These are phyloP conservation scores for Pterocles gutturalis DNA, from an alignment of 2,113 vertebrate species.

Conservation along the genomic window DNA sequence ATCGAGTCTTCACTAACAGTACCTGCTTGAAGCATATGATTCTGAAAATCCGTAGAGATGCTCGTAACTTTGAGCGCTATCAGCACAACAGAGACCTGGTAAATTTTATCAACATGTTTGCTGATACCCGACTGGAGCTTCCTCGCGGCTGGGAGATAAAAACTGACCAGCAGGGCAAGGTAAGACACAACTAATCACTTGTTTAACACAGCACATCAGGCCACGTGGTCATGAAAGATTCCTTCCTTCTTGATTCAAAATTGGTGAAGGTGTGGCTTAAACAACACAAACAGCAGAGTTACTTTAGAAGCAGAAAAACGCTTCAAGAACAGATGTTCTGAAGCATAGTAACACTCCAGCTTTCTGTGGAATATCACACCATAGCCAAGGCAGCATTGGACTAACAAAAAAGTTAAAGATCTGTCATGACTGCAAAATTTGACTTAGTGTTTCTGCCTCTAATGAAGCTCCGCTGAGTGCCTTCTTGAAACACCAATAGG, in stretches of 20 bases:
- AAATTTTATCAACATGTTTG: constrained; percentile 97
- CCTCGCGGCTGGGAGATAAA: constrained; percentile 98
- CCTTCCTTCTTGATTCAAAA: background rate
- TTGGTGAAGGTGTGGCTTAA: background rate
- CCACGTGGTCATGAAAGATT: background rate
- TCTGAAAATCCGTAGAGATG: constrained; percentile 94
- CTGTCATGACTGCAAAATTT: background rate
- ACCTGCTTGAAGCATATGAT: constrained; percentile 99
- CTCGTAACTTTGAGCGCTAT: constrained; percentile 97
- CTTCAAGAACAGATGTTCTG: background rate
- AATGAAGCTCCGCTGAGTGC: background rate
- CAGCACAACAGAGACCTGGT: constrained; percentile 98
- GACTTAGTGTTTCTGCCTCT: background rate
- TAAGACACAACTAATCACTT: constrained; percentile 38
- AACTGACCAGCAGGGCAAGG: constrained; percentile 96
- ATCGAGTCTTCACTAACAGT: constrained; percentile 96
- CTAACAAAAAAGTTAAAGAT: background rate
- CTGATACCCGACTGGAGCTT: constrained; percentile 91
- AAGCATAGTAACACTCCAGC: background rate
- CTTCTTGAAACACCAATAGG: background rate
- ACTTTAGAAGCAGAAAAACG: background rate
- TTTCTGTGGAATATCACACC: background rate
- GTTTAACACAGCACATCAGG: background rate
- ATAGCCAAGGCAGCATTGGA: background rate
- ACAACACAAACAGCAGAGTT: background rate